A percentile compares a stretch with the other conserved stretches of the same genome.
phyloP scores from a whole-genome alignment of 2,888 invertebrate species.

The Amorpha juglandis region DNA sequence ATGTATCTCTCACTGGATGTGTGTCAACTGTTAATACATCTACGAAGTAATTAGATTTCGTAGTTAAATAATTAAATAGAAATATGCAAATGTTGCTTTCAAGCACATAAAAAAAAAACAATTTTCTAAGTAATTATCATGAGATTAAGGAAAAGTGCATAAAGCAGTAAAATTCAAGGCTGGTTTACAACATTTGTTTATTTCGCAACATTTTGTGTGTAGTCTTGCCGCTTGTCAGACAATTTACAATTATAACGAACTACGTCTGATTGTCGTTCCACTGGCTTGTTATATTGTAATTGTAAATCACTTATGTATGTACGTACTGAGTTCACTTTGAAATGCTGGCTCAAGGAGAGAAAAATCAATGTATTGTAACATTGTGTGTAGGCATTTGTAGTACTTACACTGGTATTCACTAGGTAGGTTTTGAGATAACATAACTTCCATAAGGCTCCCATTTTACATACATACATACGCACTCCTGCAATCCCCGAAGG shows the following conservation, averaged over 20 bases:
- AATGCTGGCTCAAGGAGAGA: conserved; percentile 20
- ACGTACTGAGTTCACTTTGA: conserved; percentile 14
- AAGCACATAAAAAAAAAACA: too few species aligned
- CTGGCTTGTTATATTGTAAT: conserved; percentile 19
- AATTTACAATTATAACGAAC: conserved; percentile 22
- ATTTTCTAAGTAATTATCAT: background rate
- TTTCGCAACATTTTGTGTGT: conserved; percentile 24
- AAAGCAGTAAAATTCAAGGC: conserved; percentile 20
- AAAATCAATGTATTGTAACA: conserved; percentile 8
- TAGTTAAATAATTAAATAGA: too few species aligned
- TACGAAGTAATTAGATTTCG: too few species aligned
- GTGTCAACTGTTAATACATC: too few species aligned
- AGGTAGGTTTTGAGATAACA: background rate
- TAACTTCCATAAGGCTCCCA: too few species aligned
- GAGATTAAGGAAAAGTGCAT: conserved; percentile 4
- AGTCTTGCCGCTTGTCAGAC: conserved; percentile 4
- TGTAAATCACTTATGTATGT: background rate
- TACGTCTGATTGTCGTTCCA: conserved; percentile 20
- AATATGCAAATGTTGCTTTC: too few species aligned
- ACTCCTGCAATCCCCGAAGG: too few species aligned
- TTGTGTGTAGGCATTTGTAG: background rate
- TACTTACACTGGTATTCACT: background rate
- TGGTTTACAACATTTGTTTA: conserved; percentile 7
- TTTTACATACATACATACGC: too few species aligned
- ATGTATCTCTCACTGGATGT: too few species aligned